Evolutionary conservation across 2,797 vertebrate species (phyloP).

Genomic region (Galago senegalensis): DNA sequence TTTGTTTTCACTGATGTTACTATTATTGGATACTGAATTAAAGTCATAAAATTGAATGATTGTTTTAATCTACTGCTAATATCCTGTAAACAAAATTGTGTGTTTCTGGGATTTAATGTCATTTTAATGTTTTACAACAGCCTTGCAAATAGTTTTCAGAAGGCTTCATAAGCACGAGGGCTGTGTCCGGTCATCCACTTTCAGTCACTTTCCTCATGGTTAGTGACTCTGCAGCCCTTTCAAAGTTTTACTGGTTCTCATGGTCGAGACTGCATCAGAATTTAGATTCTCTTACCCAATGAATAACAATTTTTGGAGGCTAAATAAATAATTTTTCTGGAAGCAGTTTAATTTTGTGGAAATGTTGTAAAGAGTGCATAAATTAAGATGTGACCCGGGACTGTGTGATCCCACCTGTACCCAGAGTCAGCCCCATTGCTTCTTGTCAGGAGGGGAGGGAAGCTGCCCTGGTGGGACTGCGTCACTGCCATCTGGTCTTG

Average conservation of each 20-base stretch:
- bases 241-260: neutral
- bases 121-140: neutral
- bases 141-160: neutral
- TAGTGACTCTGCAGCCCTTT: neutral
- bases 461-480: rapidly evolving
- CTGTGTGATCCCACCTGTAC: neutral
- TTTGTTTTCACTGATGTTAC: neutral
- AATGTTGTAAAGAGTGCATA: neutral
- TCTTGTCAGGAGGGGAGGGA: too few relatives aligned
- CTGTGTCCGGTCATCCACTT: neutral
- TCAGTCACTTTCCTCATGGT: neutral
- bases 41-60: neutral
- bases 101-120: neutral
- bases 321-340: neutral
- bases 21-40: neutral
- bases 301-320: too few relatives aligned
- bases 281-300: too few relatives aligned
- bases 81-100: neutral
- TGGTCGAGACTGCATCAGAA: too few relatives aligned
- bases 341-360: neutral
- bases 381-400: neutral
- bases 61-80: neutral
- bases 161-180: neutral
- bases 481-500: too few relatives aligned
- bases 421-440: neutral